Conservation (phyloP, 2,888 invertebrate genomes). For the Mesoligia furuncula region DNA sequence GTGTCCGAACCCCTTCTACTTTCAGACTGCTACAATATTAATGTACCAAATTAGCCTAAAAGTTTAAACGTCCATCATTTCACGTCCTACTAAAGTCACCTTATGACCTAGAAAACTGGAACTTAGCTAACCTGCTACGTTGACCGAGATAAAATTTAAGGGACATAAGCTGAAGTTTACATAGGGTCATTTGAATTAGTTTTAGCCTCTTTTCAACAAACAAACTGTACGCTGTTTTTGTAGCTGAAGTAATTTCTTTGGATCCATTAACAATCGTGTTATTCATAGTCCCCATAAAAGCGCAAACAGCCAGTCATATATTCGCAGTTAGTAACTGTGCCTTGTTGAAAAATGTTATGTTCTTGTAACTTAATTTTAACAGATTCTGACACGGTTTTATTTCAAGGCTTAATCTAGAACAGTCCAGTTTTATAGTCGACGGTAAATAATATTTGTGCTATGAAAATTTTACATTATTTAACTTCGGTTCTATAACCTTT, state of each 20-base stretch:
- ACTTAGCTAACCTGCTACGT: slow-evolving; percentile 50
- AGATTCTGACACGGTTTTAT: slow-evolving; percentile 24
- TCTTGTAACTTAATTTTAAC: slow-evolving; percentile 32
- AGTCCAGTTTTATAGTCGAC: slow-evolving; percentile 23
- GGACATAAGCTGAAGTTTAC: slow-evolving; percentile 49
- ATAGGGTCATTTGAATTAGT: slow-evolving; percentile 55
- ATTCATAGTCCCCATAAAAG: slow-evolving; percentile 2
- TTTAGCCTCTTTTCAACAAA: slow-evolving; percentile 13
- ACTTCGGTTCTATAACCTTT: slow-evolving; percentile 30
- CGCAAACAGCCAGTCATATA: slow-evolving; percentile 19
- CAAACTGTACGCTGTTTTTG: slow-evolving; percentile 39
- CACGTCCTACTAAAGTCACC: slow-evolving; percentile 39
- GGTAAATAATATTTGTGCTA: slow-evolving; percentile 41
- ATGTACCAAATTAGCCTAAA: slow-evolving; percentile 54
- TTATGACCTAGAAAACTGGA: slow-evolving; percentile 55
- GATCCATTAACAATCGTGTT: slow-evolving; percentile 1
- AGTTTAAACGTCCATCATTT: slow-evolving; percentile 33
- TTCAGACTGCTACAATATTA: slow-evolving; percentile 42
- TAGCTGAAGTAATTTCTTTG: slow-evolving; percentile 13
- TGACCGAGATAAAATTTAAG: slow-evolving; percentile 42
- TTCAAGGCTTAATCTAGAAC: slow-evolving; percentile 40
- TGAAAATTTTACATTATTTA: slow-evolving; percentile 34
- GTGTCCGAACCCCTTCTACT: slow-evolving; percentile 35
- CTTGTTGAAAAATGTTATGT: slow-evolving; percentile 8
- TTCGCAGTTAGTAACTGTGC: slow-evolving; percentile 15